Base-by-base conservation (phyloP, 2,888 invertebrate species). In the Caenorhabditis doughertyi region DNA sequence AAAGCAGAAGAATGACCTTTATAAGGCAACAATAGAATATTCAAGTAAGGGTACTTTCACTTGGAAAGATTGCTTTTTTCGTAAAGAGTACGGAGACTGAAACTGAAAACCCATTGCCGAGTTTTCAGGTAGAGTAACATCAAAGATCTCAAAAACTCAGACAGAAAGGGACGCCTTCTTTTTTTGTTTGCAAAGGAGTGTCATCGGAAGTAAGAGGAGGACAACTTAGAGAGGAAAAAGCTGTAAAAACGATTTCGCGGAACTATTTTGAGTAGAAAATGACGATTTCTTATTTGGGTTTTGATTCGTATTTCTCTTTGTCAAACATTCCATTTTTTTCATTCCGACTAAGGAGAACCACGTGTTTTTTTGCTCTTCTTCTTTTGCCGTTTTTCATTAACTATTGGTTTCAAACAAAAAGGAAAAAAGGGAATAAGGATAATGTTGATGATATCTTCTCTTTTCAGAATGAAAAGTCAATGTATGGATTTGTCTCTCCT, bases 361-460 rank as follows among this genome's bases (percentile, higher is more conserved):
- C 60, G 72, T 73, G 73, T 64, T 72, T 51, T 72, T 72, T n/a
- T n/a, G n/a, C n/a, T n/a, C n/a, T n/a, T 67, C 53, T 49, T 29
- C n/a, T 56, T 21, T 21, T 55, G 49, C 18, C 55, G 23, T 56
- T 68, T 72, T 62, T 51, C 53, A 62, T 62, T 62, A 72, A 42
- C 42, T 42, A 60, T 25, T 27, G 25, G 16, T 25, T 60, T 23
- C 39, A 16, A 60, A 23, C 23, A 39, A 60, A 29, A 29, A 39
- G 42, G 42, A 42, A 7, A 18, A 27, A 60, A 60, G 42, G 42
- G 27, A 7, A 18, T n/a, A 60, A 60, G 60, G 60, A 51, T 25
- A 21, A 39, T 62, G 62, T 49, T 60, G 60, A 60, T 60, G 60
- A 39, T 35, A 58, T 58, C 9, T 44, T 60, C 42, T 44, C 25